phyloP scores from a whole-genome alignment of 2,888 invertebrate genomes.

The Punctoribates punctum region DNA sequence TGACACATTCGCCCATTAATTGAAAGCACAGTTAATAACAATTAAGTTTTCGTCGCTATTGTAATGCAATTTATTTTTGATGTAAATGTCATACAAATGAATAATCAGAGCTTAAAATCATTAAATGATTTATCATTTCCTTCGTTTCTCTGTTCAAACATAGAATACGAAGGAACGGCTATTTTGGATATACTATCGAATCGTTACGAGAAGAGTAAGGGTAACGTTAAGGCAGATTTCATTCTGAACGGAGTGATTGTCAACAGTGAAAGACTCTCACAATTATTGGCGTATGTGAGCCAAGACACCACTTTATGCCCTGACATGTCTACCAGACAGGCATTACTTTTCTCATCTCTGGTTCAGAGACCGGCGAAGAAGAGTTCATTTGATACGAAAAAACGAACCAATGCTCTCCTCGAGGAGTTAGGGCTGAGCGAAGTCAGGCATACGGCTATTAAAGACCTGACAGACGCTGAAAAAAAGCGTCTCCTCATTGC shows the following conservation, averaged over 20 bases:
- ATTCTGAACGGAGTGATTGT: conserved; percentile 81
- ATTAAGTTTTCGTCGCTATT: too few relatives aligned
- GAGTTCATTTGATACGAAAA: conserved; percentile 67
- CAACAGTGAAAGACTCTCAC: conserved; percentile 65
- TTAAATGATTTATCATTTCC: background rate
- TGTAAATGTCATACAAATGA: background rate
- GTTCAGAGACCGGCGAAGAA: conserved; percentile 60
- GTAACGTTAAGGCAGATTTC: conserved; percentile 68
- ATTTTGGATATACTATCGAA: conserved; percentile 82
- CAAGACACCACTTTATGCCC: conserved; percentile 73
- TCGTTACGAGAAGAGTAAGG: conserved; percentile 58
- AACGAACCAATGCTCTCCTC: conserved; percentile 79
- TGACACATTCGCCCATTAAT: too few relatives aligned
- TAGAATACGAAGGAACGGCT: conserved; percentile 75
- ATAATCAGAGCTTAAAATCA: background rate
- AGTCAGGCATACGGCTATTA: conserved; percentile 79
- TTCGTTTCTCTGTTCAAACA: conserved; percentile 36
- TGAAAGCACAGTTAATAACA: too few relatives aligned
- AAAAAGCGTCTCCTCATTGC: conserved; percentile 80
- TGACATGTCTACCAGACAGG: conserved; percentile 83
- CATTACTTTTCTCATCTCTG: conserved; percentile 75
- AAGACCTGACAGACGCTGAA: conserved; percentile 80
- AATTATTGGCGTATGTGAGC: conserved; percentile 71
- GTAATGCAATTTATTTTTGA: too few relatives aligned
- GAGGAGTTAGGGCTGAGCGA: conserved; percentile 87